Evolutionary conservation across 1,140 invertebrate genomes (phyloP), one percentile per base, ranked within the genome.

Genomic region (Orius laevigatus): DNA sequence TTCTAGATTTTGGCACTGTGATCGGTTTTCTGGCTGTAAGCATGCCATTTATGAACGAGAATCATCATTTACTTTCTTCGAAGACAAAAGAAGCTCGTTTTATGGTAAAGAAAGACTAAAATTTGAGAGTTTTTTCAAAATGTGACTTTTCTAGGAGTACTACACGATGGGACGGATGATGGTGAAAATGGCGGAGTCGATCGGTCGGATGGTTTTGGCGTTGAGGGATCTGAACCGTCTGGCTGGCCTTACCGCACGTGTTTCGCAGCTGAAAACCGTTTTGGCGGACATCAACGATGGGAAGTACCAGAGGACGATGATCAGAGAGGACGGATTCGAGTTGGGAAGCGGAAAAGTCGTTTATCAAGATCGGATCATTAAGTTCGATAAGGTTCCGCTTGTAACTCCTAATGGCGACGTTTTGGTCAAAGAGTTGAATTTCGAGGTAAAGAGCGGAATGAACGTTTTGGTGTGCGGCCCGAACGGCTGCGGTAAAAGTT

Each of bases 341-440:
- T 81, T 86, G 3, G 85, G 84, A 48, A 73, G 74, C 50, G 91
- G 92, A 18, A 75, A 72, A 59, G 80, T 95, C 50, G 69, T 87
- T 11, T 82, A 81, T 60, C 74, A 82, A 64, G 90, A 97, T 63
- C 87, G 94, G 63, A 68, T 97, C 6, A 96, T 98, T 59, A 76
- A 76, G 49, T 98, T 98, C 67, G 85, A 96, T 41, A 70, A 76
- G 49, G 93, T 98, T 4, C 92, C 93, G 2, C 67, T 98, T 15
- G 81, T 97, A 8, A 98, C 94, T 2, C 95, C 94, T 3, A 98
- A 97, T 64, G 94, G 94, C 8, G 94, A 98, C 67, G 71, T 98
- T 14, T 72, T 98, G 14, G 76, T 98, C 9, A 75, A 81, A 56
- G 86, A 91, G 58, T 66, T 98, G 2, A 76, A 73, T 41, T 93